phyloP scores from a whole-genome alignment of 2,113 vertebrate species.

The Cephalopholis sonnerati region DNA sequence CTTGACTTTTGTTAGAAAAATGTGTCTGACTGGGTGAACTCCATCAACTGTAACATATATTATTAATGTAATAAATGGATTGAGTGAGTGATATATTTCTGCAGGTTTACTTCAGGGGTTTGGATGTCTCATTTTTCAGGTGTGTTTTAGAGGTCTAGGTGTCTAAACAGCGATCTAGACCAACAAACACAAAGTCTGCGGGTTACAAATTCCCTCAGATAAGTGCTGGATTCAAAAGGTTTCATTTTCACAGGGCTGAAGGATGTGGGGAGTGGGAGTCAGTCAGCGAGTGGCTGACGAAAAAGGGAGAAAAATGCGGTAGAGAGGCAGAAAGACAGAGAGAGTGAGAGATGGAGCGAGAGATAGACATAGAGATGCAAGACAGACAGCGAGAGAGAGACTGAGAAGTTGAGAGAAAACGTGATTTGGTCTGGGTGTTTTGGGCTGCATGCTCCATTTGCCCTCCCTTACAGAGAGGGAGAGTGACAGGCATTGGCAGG shows the following conservation, averaged over 20 bases:
- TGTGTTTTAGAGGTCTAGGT: constrained; percentile 4
- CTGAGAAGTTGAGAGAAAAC: constrained; percentile 79
- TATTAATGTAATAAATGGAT: constrained; percentile 22
- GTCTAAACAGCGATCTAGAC: constrained; percentile 24
- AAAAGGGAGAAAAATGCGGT: constrained; percentile 44
- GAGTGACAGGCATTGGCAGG: constrained; percentile 83
- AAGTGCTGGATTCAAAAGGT: constrained; percentile 46
- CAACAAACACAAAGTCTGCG: constrained; percentile 43
- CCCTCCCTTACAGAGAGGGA: constrained; percentile 81
- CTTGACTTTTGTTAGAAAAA: constrained; percentile 7
- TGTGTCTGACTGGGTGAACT: neutral
- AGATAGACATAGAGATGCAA: constrained; percentile 64
- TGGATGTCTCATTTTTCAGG: neutral
- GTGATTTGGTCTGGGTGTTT: constrained; percentile 82
- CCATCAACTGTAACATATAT: constrained; percentile 15
- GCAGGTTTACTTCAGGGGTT: neutral
- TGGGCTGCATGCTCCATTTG: constrained; percentile 84
- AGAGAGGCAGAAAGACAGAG: constrained; percentile 38
- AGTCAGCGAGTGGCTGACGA: constrained; percentile 35
- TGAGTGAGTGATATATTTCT: constrained; percentile 3
- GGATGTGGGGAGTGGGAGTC: constrained; percentile 35
- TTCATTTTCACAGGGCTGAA: constrained; percentile 52
- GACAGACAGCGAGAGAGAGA: constrained; percentile 44
- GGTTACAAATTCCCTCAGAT: constrained; percentile 46
- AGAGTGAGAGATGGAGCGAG: constrained; percentile 44